A percentile compares a stretch with the other conserved stretches of the same genome.
These are phyloP conservation scores for Drosophila paracracens DNA, from an alignment of 2,888 invertebrate genomes.

Conservation along the genomic window DNA sequence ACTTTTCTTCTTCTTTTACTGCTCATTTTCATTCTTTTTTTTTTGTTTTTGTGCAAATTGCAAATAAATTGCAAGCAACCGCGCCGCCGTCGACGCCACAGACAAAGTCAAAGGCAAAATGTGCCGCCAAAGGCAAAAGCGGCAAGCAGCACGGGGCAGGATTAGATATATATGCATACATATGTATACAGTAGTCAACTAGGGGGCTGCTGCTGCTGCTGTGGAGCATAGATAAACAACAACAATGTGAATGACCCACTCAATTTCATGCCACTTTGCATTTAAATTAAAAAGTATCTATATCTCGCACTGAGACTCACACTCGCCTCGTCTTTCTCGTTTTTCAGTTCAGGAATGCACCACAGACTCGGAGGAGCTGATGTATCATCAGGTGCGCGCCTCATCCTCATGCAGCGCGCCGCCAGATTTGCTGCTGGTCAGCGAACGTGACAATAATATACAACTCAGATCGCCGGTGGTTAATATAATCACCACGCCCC, in stretches of 20 bases:
- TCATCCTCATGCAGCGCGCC: slow-evolving; percentile 88
- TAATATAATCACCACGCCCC: slow-evolving; percentile 82
- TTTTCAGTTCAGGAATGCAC: slow-evolving; percentile 88
- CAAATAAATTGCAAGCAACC: slow-evolving; percentile 70
- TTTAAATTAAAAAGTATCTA: slow-evolving; percentile 70
- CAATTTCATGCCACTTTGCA: slow-evolving; percentile 78
- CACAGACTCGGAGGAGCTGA: slow-evolving; percentile 90
- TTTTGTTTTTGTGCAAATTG: slow-evolving; percentile 70
- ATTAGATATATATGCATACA: slow-evolving; percentile 34
- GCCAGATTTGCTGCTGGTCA: slow-evolving; percentile 87
- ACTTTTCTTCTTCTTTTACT: slow-evolving; percentile 26
- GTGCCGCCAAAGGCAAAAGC: slow-evolving; percentile 41
- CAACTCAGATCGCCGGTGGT: slow-evolving; percentile 82
- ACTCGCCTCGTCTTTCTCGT: slow-evolving; percentile 68
- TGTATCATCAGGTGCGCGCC: slow-evolving; percentile 87
- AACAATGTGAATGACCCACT: slow-evolving; percentile 38
- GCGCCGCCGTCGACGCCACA: slow-evolving; percentile 48
- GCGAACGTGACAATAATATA: slow-evolving; percentile 86
- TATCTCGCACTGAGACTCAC: slow-evolving; percentile 6
- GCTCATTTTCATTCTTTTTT: slow-evolving; percentile 22
- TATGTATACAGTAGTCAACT: slow-evolving; percentile 3
- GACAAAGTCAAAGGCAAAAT: slow-evolving; percentile 51
- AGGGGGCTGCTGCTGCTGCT: slow-evolving; percentile 10
- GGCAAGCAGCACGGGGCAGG: slow-evolving; percentile 12
- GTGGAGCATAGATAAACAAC: slow-evolving; percentile 23